Conservation (phyloP, 1,140 invertebrate genomes). For the Saccostrea cuccullata region DNA sequence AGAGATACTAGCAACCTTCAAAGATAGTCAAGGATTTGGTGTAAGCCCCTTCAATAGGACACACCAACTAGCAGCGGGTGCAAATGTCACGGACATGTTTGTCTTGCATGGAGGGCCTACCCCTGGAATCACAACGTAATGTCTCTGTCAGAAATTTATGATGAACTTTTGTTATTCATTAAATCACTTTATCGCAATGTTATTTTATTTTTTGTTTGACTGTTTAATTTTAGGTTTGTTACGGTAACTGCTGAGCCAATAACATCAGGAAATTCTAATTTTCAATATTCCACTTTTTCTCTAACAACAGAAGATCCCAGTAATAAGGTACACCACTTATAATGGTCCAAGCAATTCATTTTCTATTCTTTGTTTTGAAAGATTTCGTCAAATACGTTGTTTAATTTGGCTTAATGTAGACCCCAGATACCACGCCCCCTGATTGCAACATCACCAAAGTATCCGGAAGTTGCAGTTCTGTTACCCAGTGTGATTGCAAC, state of each 20-base stretch:
- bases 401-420: background rate
- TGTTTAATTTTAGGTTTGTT: conserved; percentile 26
- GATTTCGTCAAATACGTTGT: no score
- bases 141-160: background rate
- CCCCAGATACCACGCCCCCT: conserved; percentile 22
- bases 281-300: conserved; percentile 28
- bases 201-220: no score
- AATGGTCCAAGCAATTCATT: background rate
- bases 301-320: conserved; percentile 27
- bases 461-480: conserved; percentile 15
- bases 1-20: conserved; percentile 23
- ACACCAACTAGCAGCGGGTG: background rate
- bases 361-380: background rate
- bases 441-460: conserved; percentile 37
- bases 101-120: conserved; percentile 20
- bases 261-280: background rate
- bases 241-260: conserved; percentile 41
- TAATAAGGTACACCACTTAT: background rate
- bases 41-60: conserved; percentile 32
- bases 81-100: conserved; percentile 36
- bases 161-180: no score
- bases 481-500: conserved; percentile 30
- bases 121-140: conserved; percentile 40
- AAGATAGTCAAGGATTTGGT: conserved; percentile 44
- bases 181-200: no score